Conservation (phyloP, 2,113 vertebrate genomes). For the Megalops atlanticus region DNA sequence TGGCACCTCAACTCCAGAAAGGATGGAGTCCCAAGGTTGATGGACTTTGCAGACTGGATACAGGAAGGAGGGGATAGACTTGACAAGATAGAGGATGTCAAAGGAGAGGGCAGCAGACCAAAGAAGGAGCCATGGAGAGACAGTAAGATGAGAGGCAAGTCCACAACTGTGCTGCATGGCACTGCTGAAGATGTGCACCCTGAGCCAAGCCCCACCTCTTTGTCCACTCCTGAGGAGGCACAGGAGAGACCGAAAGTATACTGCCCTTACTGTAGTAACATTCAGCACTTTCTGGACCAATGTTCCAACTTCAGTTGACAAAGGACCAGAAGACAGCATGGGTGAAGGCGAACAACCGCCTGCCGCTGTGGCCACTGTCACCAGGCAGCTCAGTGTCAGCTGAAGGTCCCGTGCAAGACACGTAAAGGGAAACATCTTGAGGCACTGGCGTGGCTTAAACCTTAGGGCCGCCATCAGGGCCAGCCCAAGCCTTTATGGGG, state of each 20-base stretch:
- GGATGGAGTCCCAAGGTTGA: too few species aligned
- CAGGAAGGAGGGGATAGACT: background rate
- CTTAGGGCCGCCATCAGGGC: background rate
- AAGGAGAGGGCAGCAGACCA: background rate
- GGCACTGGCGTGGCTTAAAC: constrained; percentile 11
- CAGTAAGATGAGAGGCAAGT: background rate
- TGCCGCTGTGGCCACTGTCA: constrained; percentile 8
- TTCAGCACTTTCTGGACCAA: constrained; percentile 17
- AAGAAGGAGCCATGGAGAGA: background rate
- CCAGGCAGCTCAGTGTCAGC: background rate
- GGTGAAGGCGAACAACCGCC: background rate
- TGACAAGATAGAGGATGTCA: background rate
- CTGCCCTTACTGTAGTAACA: constrained; percentile 21
- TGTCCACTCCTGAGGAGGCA: background rate
- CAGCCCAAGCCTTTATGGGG: too few species aligned
- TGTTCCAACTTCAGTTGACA: constrained; percentile 17
- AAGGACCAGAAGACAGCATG: constrained; percentile 6
- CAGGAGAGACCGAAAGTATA: background rate
- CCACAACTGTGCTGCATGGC: constrained; percentile 5
- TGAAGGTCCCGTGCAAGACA: constrained; percentile 4
- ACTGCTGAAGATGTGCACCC: too few species aligned
- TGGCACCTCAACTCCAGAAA: background rate
- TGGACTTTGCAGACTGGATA: constrained; percentile 12
- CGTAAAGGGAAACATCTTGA: constrained; percentile 20
- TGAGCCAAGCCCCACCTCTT: background rate